Conservation (phyloP, 2,888 invertebrate genomes). For the Drosophila tanythrix region DNA sequence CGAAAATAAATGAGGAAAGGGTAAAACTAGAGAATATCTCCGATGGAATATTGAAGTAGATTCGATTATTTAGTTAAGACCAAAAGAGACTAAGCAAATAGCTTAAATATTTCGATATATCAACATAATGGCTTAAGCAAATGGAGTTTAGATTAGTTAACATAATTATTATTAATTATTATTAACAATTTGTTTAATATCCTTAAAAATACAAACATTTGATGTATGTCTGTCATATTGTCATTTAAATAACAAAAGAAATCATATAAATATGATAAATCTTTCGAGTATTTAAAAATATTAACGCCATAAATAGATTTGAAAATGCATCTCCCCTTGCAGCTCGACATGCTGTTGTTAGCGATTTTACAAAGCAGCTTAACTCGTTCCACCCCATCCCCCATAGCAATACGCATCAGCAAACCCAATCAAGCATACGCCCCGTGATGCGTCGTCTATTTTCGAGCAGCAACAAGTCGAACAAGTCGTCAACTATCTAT, state of each 20-base stretch:
- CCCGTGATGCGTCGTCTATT: slow-evolving; percentile 59
- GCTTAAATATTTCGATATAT: not conserved
- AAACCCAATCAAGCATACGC: slow-evolving; percentile 65
- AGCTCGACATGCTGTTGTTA: not conserved
- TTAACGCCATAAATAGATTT: slow-evolving; percentile 30
- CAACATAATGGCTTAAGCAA: too few relatives aligned
- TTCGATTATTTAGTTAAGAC: not conserved
- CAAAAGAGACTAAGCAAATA: not conserved
- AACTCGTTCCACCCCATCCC: slow-evolving; percentile 5
- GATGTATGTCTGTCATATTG: not conserved
- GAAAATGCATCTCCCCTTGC: slow-evolving; percentile 22
- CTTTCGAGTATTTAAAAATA: not conserved
- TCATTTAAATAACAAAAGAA: not conserved
- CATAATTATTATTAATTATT: not conserved
- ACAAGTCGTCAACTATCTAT: slow-evolving; percentile 1
- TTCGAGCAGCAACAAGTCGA: slow-evolving; percentile 65
- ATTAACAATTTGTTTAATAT: not conserved
- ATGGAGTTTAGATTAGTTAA: not conserved
- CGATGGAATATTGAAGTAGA: not conserved
- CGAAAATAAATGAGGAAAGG: not conserved
- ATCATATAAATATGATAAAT: not conserved
- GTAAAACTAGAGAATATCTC: not conserved
- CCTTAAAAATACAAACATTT: not conserved
- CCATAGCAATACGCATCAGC: slow-evolving; percentile 8
- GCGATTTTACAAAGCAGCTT: slow-evolving; percentile 17